Conservation (phyloP, 2,113 vertebrate genomes). For the Herpetotheres cachinnans region DNA sequence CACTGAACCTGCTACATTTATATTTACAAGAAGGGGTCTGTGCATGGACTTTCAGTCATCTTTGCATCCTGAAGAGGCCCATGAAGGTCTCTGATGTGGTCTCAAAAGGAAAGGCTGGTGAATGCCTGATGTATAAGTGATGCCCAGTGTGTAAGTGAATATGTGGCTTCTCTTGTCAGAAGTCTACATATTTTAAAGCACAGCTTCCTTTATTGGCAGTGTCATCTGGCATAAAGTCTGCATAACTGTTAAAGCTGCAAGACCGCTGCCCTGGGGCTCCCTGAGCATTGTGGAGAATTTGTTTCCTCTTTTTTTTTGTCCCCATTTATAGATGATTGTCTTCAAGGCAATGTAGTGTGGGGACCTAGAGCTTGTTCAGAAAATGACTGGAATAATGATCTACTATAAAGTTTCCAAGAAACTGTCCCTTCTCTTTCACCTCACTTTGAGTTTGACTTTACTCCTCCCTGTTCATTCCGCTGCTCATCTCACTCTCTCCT, state of each 20-base stretch:
- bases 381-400: neutral
- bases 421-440: neutral
- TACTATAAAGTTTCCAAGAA: neutral
- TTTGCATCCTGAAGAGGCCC: neutral
- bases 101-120: neutral
- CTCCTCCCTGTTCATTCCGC: neutral
- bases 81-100: neutral
- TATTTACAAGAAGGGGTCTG: neutral
- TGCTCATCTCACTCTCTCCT: neutral
- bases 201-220: neutral
- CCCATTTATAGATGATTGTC: neutral
- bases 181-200: neutral
- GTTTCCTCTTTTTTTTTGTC: neutral
- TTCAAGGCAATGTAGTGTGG: neutral
- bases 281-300: neutral
- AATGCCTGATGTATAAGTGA: neutral
- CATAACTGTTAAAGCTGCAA: neutral
- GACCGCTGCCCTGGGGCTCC: neutral
- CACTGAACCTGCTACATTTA: fast-evolving
- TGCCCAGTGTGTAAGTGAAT: neutral
- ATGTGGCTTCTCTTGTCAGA: neutral
- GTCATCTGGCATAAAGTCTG: neutral
- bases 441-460: neutral
- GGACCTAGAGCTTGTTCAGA: neutral
- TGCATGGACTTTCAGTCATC: neutral